Evolutionary conservation across 2,113 vertebrate genomes (phyloP), one percentile per base, ranked within the genome.

Genomic region (Tenebrosternarchus preto): DNA sequence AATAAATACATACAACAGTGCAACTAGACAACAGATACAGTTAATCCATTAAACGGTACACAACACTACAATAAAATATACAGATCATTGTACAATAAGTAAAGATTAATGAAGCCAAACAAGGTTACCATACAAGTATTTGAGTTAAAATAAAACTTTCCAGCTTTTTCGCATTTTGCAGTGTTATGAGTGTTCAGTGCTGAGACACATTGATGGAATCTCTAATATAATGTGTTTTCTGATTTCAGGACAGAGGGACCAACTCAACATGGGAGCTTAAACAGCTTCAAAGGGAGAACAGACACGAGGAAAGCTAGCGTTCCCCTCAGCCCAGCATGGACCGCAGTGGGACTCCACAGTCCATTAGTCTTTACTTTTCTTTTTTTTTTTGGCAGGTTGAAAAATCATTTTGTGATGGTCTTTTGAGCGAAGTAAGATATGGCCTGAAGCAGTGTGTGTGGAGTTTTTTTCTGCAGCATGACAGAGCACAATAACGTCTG

Each of bases 231-330:
- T 57, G 22, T 82, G 17, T 69, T 5, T 74, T 75, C 22, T 85
- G 17, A 22, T 88, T 88, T 9, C 82, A 99, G 97, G 97, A 99
- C 76, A 89, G 96, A 93, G 93, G 95, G 73, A 82, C 86, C 0
- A 77, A 78, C 9, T 97, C 96, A 12, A 98, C 96, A 0, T 99
- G 97, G 97, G 96, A 98, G 73, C 87, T 96, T 0, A 90, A 73
- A 11, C 87, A 83, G 72, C 61, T 39, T 22, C 75, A 78, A 22
- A 77, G 27, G 46, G 61, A 53, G 20, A 76, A 64, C 5, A 43
- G 55, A 66, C 39, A 81, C 17, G 15, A 68, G 8, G 36, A 83
- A 43, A 66, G 36, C 11, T 70, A 77, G 59, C 55, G 4, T 22
- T 4, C 36, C 56, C 20, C 5, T 63, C 16, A 69, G 20, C 29